A percentile compares a stretch with the other conserved stretches of the same genome.
Evolutionary conservation across 2,113 vertebrate genomes (phyloP).

Genomic region (Atrichornis clamosus): DNA sequence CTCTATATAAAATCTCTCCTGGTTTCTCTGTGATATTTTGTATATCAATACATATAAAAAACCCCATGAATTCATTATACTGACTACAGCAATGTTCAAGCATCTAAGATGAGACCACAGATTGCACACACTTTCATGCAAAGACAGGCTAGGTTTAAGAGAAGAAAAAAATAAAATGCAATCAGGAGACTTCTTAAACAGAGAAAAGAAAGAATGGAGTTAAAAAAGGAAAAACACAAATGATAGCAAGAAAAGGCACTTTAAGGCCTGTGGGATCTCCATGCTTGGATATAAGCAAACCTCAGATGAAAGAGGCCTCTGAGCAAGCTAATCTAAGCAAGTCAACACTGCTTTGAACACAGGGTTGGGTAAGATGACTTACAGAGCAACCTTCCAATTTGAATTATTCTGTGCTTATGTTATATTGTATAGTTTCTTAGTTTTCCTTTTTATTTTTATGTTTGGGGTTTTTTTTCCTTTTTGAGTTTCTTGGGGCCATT

Average conservation of each 20-base stretch:
- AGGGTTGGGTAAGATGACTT: background rate
- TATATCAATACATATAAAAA: background rate
- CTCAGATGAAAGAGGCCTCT: background rate
- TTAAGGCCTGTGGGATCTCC: background rate
- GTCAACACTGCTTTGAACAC: background rate
- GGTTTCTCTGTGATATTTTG: background rate
- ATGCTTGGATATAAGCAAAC: background rate
- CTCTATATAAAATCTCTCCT: background rate
- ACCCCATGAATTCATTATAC: background rate
- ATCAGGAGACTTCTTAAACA: background rate
- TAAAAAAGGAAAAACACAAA: background rate
- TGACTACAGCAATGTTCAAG: background rate
- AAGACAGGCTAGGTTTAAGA: background rate
- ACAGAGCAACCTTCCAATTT: background rate
- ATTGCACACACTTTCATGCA: background rate
- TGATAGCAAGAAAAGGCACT: background rate
- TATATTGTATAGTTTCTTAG: background rate
- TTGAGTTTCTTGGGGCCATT: too few species aligned
- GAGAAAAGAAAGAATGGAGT: background rate
- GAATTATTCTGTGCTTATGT: background rate
- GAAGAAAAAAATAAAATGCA: background rate
- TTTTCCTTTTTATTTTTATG: background rate
- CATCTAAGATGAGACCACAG: background rate
- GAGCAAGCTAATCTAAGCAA: background rate
- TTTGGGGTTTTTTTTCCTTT: background rate